These are phyloP conservation scores for Brachyptera putata DNA, from an alignment of 2,888 invertebrate genomes.

Conservation along the genomic window DNA sequence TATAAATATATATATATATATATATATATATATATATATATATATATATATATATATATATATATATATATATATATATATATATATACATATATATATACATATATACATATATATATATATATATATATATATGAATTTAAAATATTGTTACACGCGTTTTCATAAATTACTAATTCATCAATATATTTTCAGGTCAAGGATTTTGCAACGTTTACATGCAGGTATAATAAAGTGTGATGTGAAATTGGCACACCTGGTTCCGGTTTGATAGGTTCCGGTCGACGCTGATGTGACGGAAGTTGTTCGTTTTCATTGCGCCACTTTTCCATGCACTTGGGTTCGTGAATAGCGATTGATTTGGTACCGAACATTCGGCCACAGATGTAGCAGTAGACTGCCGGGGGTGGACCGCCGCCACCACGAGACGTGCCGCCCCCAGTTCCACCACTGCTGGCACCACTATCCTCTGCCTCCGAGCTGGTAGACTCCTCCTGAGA, in stretches of 20 bases:
- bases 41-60: too few species aligned
- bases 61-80: too few species aligned
- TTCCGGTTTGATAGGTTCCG: constrained; percentile 55
- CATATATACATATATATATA: too few species aligned
- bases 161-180: too few species aligned
- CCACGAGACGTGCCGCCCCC: not conserved
- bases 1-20: too few species aligned
- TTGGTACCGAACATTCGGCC: constrained; percentile 60
- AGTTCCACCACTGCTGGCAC: not conserved
- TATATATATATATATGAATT: too few species aligned
- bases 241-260: constrained; percentile 10
- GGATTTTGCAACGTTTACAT: too few species aligned
- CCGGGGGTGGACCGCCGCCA: constrained; percentile 33
- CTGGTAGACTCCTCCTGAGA: not conserved
- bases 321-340: constrained; percentile 63
- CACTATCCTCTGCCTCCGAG: constrained; percentile 7
- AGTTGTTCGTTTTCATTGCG: constrained; percentile 54
- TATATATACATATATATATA: too few species aligned
- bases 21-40: too few species aligned
- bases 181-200: too few species aligned
- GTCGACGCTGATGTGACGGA: constrained; percentile 50
- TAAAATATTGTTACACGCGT: too few species aligned
- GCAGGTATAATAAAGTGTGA: too few species aligned
- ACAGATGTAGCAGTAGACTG: constrained; percentile 59
- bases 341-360: constrained; percentile 62